Evolutionary conservation across 2,888 invertebrate species (phyloP), one percentile per base, ranked within the genome.

Genomic region (Acrobasis consociella): DNA sequence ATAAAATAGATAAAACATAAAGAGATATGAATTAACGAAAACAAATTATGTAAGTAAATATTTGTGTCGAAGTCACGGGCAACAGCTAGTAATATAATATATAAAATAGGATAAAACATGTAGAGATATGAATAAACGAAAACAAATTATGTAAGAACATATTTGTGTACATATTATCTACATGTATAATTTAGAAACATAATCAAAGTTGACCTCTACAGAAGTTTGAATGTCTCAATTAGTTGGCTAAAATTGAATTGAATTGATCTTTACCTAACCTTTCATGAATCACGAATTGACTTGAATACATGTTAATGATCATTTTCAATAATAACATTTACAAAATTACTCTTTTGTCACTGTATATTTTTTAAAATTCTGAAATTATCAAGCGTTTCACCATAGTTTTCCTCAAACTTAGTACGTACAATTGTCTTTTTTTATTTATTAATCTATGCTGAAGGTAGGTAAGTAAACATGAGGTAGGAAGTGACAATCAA

Each of bases 211-310:
- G 55, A 55, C 55, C 55, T 11, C 15, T 39, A 15, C 31, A n/a
- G n/a, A 16, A n/a, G 31, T 10, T 55, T 55, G 39, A 39, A 55
- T 55, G 55, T 39, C 16, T 55, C 16, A 39, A 22, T 22, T 39
- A 38, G 13, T 13, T 53, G 13, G 8, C 16, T 15, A 8, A 51
- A 51, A 62, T 22, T 22, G 5, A 62, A 58, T 58, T 51, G 16
- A 55, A 39, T 55, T 55, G 55, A 55, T 55, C 55, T 55, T 53
- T 53, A 53, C 55, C 15, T 55, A 55, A 55, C 55, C 55, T 55
- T 11, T 55, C 2, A 15, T 55, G 55, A 55, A 38, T 39, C 55
- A 55, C 39, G 38, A 39, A 55, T 39, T 39, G 9, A 15, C 53
- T n/a, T 37, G n/a, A 37, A 53, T 53, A 38, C 37, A 37, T 8